Evolutionary conservation across 2,888 invertebrate species (phyloP).

Genomic region (Drosophila anceps): DNA sequence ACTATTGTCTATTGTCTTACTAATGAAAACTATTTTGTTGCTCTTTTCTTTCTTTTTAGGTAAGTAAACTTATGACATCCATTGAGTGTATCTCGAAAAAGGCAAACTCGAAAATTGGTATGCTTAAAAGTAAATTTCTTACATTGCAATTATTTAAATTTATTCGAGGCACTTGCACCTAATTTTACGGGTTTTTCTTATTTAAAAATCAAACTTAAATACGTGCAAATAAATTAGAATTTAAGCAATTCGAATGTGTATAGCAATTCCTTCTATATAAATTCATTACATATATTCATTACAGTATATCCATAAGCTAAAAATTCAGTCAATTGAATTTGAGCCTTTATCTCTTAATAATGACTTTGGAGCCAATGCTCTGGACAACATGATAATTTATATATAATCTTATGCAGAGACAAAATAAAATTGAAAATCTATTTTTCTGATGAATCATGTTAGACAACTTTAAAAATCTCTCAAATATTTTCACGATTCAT

Average conservation of each 20-base stretch:
- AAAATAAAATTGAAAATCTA: too few species aligned
- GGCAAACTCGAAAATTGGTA: constrained; percentile 34
- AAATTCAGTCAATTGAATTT: too few species aligned
- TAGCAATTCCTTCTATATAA: neutral
- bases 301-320: too few species aligned
- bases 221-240: neutral
- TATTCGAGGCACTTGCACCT: neutral
- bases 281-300: too few species aligned
- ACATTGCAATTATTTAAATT: neutral
- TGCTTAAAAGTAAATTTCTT: constrained; percentile 19
- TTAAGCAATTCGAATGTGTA: neutral
- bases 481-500: too few species aligned
- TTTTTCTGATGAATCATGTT: too few species aligned
- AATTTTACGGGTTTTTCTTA: neutral
- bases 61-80: constrained; percentile 42
- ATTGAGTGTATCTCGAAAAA: neutral
- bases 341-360: neutral
- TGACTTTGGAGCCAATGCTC: neutral
- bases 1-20: constrained; percentile 33
- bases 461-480: too few species aligned
- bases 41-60: constrained; percentile 56
- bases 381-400: too few species aligned
- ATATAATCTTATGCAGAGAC: too few species aligned
- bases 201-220: neutral
- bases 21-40: constrained; percentile 28